Percentiles rank a stretch among this genome's conserved stretches.
These are phyloP conservation scores for Tamandua tetradactyla DNA, from an alignment of 2,797 vertebrate species.

Conservation along the genomic window DNA sequence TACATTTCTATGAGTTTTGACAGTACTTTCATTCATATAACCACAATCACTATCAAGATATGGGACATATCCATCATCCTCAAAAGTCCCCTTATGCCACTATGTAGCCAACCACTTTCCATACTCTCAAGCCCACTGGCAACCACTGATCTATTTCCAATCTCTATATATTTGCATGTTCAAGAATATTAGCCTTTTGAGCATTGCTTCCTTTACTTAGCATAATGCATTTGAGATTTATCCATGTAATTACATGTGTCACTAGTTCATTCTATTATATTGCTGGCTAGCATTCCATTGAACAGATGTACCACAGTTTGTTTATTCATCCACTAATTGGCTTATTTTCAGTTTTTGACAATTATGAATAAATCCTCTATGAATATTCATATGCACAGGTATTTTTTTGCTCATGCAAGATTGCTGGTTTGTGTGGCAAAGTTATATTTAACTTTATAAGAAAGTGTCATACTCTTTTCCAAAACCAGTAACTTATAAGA, in stretches of 20 bases:
- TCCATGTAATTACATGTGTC: not conserved
- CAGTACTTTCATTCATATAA: not conserved
- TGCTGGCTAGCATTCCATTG: not conserved
- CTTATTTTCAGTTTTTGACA: not conserved
- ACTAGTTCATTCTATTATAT: not conserved
- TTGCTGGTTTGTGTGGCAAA: not conserved
- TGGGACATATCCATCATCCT: not conserved
- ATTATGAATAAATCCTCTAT: not conserved
- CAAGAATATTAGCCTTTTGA: not conserved
- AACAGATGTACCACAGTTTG: not conserved
- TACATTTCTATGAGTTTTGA: not conserved
- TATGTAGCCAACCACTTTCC: not conserved
- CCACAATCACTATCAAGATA: not conserved
- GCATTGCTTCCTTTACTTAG: not conserved
- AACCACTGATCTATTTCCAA: no score
- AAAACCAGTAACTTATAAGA: not conserved
- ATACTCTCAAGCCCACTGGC: no score
- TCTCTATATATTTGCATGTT: not conserved
- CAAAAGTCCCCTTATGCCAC: not conserved
- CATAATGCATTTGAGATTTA: not conserved
- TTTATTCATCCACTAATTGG: not conserved
- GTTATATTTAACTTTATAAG: not conserved
- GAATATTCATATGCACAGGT: not conserved
- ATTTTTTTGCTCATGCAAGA: not conserved
- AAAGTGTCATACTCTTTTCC: not conserved